phyloP scores from a whole-genome alignment of 2,113 vertebrate genomes.

The Rynchops niger region DNA sequence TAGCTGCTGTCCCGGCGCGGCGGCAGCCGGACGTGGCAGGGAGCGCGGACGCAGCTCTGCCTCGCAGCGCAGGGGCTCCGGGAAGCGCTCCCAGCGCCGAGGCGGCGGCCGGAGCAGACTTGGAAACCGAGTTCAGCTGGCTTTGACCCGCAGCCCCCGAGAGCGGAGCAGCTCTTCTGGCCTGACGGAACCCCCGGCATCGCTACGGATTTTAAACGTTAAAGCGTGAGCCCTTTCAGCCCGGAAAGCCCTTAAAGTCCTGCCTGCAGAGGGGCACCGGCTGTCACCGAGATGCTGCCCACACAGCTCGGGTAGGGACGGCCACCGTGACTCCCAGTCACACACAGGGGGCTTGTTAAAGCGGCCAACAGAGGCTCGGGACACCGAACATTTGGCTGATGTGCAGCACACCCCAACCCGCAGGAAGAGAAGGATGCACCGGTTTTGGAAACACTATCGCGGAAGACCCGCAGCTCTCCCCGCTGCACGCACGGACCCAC shows the following conservation, averaged over 20 bases:
- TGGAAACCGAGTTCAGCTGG: not conserved
- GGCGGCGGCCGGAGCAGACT: accelerated
- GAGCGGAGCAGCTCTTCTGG: accelerated
- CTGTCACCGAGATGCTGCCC: accelerated
- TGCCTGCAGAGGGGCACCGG: accelerated
- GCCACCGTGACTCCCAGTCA: not conserved
- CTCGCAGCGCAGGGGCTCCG: not conserved
- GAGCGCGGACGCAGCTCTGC: not conserved
- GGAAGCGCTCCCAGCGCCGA: not conserved
- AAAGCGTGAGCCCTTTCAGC: not conserved
- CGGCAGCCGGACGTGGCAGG: not conserved
- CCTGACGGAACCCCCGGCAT: accelerated
- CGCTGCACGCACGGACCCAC: accelerated
- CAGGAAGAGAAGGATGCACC: accelerated
- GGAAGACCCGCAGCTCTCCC: not conserved
- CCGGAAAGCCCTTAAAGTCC: accelerated
- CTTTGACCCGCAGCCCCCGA: not conserved
- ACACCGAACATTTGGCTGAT: accelerated
- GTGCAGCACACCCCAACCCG: accelerated
- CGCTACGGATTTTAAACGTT: accelerated
- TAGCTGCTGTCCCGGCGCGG: not conserved
- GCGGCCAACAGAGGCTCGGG: not conserved
- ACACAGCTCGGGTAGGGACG: accelerated
- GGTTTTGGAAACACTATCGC: accelerated
- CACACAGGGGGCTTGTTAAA: not conserved